Percentiles rank a stretch among this genome's conserved stretches.
These are phyloP conservation scores for Pristionchus entomophagus DNA, from an alignment of 2,888 invertebrate genomes.

Conservation along the genomic window DNA sequence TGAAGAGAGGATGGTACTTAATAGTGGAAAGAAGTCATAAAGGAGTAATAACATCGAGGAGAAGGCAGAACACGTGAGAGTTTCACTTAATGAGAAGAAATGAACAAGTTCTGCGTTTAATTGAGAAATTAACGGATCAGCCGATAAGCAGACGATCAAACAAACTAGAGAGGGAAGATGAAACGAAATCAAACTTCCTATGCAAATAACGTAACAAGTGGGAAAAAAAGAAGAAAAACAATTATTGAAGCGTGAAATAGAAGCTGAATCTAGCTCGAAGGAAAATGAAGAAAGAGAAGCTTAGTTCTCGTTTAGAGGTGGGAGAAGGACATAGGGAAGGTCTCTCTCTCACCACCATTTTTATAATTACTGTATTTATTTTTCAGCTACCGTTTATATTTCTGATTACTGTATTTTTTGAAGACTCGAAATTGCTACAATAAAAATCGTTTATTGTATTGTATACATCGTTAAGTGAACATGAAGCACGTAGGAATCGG, in stretches of 20 bases:
- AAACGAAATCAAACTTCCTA: neutral
- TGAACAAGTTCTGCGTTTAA: neutral
- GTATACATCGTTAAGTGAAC: constrained; percentile 21
- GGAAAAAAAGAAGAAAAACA: neutral
- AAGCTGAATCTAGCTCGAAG: too few relatives aligned
- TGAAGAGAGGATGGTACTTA: neutral
- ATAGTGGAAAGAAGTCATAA: neutral
- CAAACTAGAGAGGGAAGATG: neutral
- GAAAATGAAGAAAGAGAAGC: too few relatives aligned
- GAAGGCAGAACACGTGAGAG: neutral
- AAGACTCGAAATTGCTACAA: neutral
- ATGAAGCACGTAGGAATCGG: constrained; percentile 28
- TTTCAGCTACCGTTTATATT: too few relatives aligned
- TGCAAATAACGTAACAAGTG: neutral
- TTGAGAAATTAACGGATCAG: constrained; percentile 26
- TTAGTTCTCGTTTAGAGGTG: too few relatives aligned
- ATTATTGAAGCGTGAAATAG: neutral
- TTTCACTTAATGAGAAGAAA: constrained; percentile 1
- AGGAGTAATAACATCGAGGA: neutral
- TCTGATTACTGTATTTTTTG: neutral
- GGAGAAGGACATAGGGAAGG: too few relatives aligned
- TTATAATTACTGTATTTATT: too few relatives aligned
- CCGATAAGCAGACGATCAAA: constrained; percentile 1
- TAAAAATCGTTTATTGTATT: constrained; percentile 41
- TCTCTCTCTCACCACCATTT: too few relatives aligned